These are phyloP conservation scores for Stenolophus ochropezus DNA, from an alignment of 2,888 invertebrate species.

Conservation along the genomic window DNA sequence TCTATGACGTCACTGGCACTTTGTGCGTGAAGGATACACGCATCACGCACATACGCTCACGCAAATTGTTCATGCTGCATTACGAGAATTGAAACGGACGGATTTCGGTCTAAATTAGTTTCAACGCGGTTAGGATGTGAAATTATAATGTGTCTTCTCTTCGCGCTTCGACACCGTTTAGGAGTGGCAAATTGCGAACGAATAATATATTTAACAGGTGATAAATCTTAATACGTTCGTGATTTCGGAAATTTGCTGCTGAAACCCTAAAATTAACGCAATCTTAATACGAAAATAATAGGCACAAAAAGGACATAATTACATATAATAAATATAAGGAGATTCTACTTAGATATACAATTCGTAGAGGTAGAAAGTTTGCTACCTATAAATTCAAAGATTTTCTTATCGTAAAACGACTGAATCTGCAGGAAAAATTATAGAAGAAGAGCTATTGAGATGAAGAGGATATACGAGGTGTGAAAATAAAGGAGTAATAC, in stretches of 20 bases:
- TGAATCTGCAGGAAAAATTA: no score
- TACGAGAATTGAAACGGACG: neutral
- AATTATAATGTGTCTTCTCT: neutral
- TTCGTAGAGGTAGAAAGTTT: no score
- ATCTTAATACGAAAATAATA: no score
- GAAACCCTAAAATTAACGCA: no score
- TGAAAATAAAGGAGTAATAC: no score
- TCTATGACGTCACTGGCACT: neutral
- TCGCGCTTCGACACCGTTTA: neutral
- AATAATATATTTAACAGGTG: neutral
- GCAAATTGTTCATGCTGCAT: neutral
- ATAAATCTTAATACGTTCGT: neutral
- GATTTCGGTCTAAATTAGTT: neutral
- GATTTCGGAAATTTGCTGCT: neutral
- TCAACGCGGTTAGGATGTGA: neutral
- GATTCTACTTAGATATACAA: no score
- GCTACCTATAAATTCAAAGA: no score
- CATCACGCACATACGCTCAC: neutral
- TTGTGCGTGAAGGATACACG: neutral
- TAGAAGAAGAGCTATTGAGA: no score
- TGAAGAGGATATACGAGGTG: no score
- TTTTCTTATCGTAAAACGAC: no score
- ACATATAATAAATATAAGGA: no score
- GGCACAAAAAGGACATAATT: no score
- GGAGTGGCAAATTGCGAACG: neutral